Base-by-base conservation (phyloP, 2,888 invertebrate genomes). In the Gortyna flavago region DNA sequence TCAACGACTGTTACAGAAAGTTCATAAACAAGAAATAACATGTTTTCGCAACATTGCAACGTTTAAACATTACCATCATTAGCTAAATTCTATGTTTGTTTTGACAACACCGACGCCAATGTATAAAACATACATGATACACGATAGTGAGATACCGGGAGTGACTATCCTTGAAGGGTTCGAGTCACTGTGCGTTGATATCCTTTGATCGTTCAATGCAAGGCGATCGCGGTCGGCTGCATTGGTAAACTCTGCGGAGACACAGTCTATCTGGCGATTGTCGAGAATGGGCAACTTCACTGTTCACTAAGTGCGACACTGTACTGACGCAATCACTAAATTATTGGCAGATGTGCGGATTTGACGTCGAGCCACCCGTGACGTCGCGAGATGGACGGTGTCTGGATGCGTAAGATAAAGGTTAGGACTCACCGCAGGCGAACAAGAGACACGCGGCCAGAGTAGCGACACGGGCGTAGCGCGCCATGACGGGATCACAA, bases 401-500 rank as follows among this genome's bases (percentile, higher is more conserved):
- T 93, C 94, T 94, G 94, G 93, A 94, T 94, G 92, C 93, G 94
- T 93, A 95, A 95, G 94, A 95, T 94, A 95, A 96, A 95, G 94
- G 95, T 95, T 96, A 95, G 95, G 95, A 97, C 97, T 97, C 96
- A 97, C 97, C 97, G 97, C 95, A 95, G 94, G 95, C 95, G 94
- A 96, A 94, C 90, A 96, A 95, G 94, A 96, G 96, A 93, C 96
- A 97, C 96, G 96, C 96, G 96, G 95, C 96, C 95, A 97, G 94
- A 95, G 96, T 94, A 95, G 96, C 94, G 96, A 97, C 96, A 96
- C 96, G 96, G 95, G 96, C 97, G 97, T 95, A 95, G 95, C 96
- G 97, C 97, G 96, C 96, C 97, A 97, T 97, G 96, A 95, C 96
- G 96, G 96, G 96, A 96, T 96, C 97, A 96, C 97, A 97, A 97